Evolutionary conservation across 64 coral and sea anemone species (phyloP).

Genomic region (Trachythela sp.): DNA sequence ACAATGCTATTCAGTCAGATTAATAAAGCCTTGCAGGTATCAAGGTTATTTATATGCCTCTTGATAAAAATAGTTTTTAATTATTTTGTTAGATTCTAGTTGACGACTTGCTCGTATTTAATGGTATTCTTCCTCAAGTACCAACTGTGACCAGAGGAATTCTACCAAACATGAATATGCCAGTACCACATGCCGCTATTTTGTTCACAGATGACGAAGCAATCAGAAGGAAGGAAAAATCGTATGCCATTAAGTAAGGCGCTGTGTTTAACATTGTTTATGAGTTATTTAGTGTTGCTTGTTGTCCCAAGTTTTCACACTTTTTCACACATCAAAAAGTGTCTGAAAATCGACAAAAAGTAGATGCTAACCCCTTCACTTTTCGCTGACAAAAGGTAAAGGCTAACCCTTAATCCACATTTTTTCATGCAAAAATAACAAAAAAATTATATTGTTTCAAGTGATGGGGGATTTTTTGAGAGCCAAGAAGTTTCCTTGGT

Average conservation of each 20-base stretch:
- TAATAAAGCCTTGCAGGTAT: too few species aligned
- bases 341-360: too few species aligned
- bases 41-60: too few species aligned
- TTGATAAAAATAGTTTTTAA: too few species aligned
- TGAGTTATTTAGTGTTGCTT: too few species aligned
- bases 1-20: too few species aligned
- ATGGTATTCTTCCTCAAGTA: slow-evolving; percentile 91
- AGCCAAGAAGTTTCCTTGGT: neutral
- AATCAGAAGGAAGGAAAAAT: slow-evolving; percentile 54
- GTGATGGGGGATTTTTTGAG: slow-evolving; percentile 14
- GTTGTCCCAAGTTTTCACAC: too few species aligned
- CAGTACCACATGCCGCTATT: slow-evolving; percentile 80
- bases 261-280: neutral
- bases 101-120: slow-evolving; percentile 84
- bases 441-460: neutral
- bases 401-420: too few species aligned
- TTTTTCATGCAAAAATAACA: too few species aligned
- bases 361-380: too few species aligned
- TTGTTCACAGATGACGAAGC: slow-evolving; percentile 76
- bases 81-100: slow-evolving; percentile 63
- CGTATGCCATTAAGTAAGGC: slow-evolving; percentile 57
- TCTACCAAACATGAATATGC: slow-evolving; percentile 83
- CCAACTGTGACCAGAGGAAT: slow-evolving; percentile 65
- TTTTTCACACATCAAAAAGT: too few species aligned
- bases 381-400: too few species aligned